Evolutionary conservation across 1,140 invertebrate species (phyloP), one percentile per base, ranked within the genome.

Genomic region (Ceratina japonica): DNA sequence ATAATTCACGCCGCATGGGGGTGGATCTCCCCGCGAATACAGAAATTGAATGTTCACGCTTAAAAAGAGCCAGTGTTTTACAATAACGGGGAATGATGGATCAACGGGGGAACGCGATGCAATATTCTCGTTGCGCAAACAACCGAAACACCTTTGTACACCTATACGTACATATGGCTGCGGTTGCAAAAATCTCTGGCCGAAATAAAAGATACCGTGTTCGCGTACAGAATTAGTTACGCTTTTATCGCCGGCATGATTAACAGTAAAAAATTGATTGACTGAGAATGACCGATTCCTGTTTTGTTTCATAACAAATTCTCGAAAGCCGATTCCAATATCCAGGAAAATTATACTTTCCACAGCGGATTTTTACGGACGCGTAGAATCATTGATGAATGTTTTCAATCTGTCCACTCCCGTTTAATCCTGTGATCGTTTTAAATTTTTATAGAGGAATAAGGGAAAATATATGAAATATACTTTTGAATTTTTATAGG

Each of bases 11-110:
- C 4, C 13, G 56, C 37, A 16, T 2, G 20, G 51, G n/a, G 3
- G n/a, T 65, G 20, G 63, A n/a, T 10, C 66, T 12, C 13, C 22
- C 22, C 27, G 37, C 52, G 13, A 22, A 59, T 65, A 56, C 70
- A 79, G 62, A 79, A 79, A 73, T 79, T 79, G 62, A 79, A 79
- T 66, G 71, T 65, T 74, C 70, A 74, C 77, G 70, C 51, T 79
- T 66, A 59, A 79, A 79, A 74, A 79, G 70, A 52, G 37, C n/a
- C 61, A 58, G 18, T 31, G 71, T 74, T 79, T 79, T 79, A 79
- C 61, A 73, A 74, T 79, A 52, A 65, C 37, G 18, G 49, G 27
- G 62, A 49, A 59, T 59, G 74, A 76, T 65, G 37, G 65, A 77
- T 63, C 58, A 56, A n/a, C 20, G 49, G 18, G 18, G 27, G 8